Conservation (phyloP, 2,888 invertebrate genomes). For the Globia sparganii region DNA sequence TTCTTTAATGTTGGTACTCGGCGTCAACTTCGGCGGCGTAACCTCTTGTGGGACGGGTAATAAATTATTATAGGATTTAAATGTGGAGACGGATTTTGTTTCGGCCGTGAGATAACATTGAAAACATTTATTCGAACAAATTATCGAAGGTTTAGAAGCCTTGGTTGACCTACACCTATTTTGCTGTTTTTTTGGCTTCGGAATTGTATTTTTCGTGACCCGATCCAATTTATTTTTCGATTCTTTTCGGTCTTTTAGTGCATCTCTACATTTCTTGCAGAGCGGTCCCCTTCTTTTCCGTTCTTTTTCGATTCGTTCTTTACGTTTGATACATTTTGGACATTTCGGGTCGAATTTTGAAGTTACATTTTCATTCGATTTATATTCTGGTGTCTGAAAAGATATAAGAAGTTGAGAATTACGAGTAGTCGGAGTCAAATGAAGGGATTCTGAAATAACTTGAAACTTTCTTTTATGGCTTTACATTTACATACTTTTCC, state of each 20-base stretch:
- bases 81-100: slow-evolving; percentile 35
- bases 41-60: not conserved
- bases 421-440: not conserved
- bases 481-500: too few relatives aligned
- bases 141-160: not conserved
- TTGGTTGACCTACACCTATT: not conserved
- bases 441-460: not conserved
- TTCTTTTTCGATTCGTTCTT: not conserved
- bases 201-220: not conserved
- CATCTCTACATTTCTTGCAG: not conserved
- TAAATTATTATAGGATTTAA: slow-evolving; percentile 27
- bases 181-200: slow-evolving; percentile 16
- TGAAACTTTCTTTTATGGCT: too few relatives aligned
- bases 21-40: not conserved
- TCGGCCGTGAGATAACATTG: slow-evolving; percentile 33
- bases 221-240: not conserved
- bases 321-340: slow-evolving; percentile 7
- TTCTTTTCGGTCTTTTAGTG: not conserved
- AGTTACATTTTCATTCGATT: not conserved
- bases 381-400: slow-evolving; percentile 26
- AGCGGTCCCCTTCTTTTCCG: not conserved
- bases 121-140: slow-evolving; percentile 45
- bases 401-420: not conserved
- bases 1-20: not conserved
- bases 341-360: not conserved